Base-by-base conservation (phyloP, 2,113 vertebrate genomes). In the Chaetura pelagica region DNA sequence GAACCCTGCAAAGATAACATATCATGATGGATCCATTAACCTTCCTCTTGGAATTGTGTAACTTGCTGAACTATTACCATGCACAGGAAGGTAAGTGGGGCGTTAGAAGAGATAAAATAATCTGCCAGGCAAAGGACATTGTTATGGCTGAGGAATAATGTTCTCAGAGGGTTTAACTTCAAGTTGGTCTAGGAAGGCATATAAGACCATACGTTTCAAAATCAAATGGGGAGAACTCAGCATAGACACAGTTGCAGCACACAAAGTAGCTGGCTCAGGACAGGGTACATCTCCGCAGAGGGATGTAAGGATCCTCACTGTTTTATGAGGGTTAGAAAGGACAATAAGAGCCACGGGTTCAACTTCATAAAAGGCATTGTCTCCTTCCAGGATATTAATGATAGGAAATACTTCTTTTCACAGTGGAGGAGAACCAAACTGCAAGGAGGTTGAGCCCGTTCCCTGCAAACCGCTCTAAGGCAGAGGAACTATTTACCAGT, bases 71-170 rank as follows among this genome's bases (percentile, higher is more conserved):
- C 64, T 51, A 54, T 27, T 34, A 29, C 22, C 26, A 51, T 1
- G 22, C 12, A 38, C 40, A 51, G 64, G 67, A 84, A 82, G 57
- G n/a, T n/a, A 74, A 63, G 27, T 27, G n/a, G 26, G 13, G 11
- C 54, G n/a, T 72, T 42, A 46, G 27, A 87, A 38, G 19, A 61
- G 40, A 87, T 57, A 87, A 92, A 92, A 84, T 52, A 78, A 75
- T 48, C 64, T 75, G 5, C 27, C 44, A 71, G 51, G 52, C 38
- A 81, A 54, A 63, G 42, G 42, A 27, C 9, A 32, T 57, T 35
- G 23, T 52, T 59, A 27, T 2, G 17, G 23, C 49, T 57, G 42
- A 79, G 54, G 11, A 72, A 15, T 54, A 72, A 34, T 16, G 21
- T 72, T 75, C 34, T 26, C 23, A 4, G 21, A 48, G 19, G 30